Evolutionary conservation across 2,797 vertebrate species (phyloP).

Genomic region (Oryzias dopingdopingensis): DNA sequence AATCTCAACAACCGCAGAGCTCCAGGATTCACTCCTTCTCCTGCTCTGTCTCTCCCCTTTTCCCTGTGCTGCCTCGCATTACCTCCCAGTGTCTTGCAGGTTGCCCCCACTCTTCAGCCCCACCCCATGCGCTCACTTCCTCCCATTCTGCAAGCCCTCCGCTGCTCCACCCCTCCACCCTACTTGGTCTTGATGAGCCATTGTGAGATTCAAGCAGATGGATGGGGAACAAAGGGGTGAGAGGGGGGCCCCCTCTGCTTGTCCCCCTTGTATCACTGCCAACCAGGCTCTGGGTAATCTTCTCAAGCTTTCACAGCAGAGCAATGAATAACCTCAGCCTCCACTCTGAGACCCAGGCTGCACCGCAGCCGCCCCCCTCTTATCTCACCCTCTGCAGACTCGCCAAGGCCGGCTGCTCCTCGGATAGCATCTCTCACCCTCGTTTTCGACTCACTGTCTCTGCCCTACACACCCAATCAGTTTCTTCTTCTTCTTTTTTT

Average conservation of each 20-base stretch:
- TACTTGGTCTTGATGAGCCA: constrained; percentile 79
- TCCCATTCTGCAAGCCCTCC: constrained; percentile 54
- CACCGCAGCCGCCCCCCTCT: constrained; percentile 54
- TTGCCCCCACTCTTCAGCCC: constrained; percentile 34
- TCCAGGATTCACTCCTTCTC: constrained; percentile 62
- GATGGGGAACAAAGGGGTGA: constrained; percentile 84
- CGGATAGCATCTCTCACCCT: constrained; percentile 82
- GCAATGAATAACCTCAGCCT: constrained; percentile 81
- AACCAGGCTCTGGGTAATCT: constrained; percentile 81
- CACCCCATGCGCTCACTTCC: constrained; percentile 59
- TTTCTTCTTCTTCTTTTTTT: constrained; percentile 47
- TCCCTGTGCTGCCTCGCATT: constrained; percentile 43
- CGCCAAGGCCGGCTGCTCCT: constrained; percentile 82
- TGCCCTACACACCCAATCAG: constrained; percentile 70
- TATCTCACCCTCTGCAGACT: constrained; percentile 81
- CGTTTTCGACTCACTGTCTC: constrained; percentile 75
- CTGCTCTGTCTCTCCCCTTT: constrained; percentile 50
- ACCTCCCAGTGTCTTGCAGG: constrained; percentile 63
- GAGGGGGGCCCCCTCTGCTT: constrained; percentile 67
- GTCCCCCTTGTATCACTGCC: constrained; percentile 82
- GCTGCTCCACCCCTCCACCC: constrained; percentile 68
- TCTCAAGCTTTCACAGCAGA: constrained; percentile 77
- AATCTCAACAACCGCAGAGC: constrained; percentile 69
- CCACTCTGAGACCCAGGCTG: constrained; percentile 69
- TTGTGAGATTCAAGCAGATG: constrained; percentile 90